Evolutionary conservation across 1,140 invertebrate species (phyloP).

Genomic region (Pogonus chalceus): DNA sequence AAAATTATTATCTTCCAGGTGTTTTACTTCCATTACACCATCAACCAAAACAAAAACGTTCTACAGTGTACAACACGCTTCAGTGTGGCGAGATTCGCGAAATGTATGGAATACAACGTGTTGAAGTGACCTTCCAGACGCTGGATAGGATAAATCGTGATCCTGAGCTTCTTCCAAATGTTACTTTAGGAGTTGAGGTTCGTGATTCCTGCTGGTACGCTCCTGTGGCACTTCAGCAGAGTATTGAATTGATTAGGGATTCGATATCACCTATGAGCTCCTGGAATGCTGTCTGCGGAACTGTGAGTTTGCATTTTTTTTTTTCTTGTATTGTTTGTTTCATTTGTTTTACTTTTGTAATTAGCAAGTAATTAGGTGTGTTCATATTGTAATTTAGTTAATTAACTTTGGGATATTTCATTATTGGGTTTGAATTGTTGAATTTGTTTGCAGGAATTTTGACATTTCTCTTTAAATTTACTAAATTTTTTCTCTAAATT

Average conservation of each 20-base stretch:
- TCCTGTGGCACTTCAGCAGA: constrained; percentile 67
- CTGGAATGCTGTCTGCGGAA: constrained; percentile 13
- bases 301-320: neutral
- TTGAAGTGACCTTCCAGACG: constrained; percentile 55
- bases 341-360: too few species aligned
- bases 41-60: neutral
- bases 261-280: constrained; percentile 41
- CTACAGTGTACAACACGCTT: neutral
- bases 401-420: too few species aligned
- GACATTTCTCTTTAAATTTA: too few species aligned
- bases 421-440: too few species aligned
- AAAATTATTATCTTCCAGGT: too few species aligned
- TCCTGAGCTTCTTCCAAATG: constrained; percentile 37
- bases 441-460: too few species aligned
- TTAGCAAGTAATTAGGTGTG: too few species aligned
- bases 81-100: constrained; percentile 55
- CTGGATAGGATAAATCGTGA: constrained; percentile 43
- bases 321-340: too few species aligned
- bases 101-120: constrained; percentile 68
- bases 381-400: too few species aligned
- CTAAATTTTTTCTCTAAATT: too few species aligned
- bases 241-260: constrained; percentile 62
- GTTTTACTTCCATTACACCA: neutral
- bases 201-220: constrained; percentile 75
- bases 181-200: constrained; percentile 66